A percentile compares a stretch with the other conserved stretches of the same genome.
Evolutionary conservation across 1,140 invertebrate species (phyloP).

Genomic region (Temnothorax nylanderi): DNA sequence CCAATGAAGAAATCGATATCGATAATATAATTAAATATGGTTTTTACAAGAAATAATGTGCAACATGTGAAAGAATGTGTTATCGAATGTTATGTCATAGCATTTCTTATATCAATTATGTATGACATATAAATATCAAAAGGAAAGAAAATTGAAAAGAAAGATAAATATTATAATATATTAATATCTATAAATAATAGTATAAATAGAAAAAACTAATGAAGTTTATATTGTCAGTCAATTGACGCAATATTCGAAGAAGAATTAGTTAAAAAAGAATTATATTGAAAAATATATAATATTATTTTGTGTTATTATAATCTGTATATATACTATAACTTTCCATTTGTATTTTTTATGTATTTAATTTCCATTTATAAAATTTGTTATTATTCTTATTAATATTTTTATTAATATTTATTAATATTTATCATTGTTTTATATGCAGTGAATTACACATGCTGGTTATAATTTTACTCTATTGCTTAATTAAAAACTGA

Average conservation of each 20-base stretch:
- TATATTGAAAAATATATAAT: too few species aligned
- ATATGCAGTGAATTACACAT: too few species aligned
- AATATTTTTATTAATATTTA: neutral
- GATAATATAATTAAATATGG: constrained; percentile 3
- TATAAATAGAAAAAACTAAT: neutral
- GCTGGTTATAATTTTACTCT: too few species aligned
- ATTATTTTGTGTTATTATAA: neutral
- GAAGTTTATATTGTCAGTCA: neutral
- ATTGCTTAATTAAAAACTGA: too few species aligned
- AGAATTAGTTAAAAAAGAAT: neutral
- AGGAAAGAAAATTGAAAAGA: neutral
- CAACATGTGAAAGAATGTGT: neutral
- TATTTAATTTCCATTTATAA: neutral
- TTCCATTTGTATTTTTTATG: neutral
- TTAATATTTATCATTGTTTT: neutral
- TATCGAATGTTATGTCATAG: neutral
- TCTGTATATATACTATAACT: neutral
- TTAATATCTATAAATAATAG: too few species aligned
- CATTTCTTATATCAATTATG: neutral
- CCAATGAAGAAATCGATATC: constrained; percentile 9
- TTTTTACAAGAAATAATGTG: neutral
- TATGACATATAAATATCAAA: neutral
- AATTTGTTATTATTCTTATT: neutral
- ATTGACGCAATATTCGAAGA: neutral
- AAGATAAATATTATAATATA: neutral